Percentiles rank a stretch among this genome's conserved stretches.
These are phyloP conservation scores for Pseudotriccus pelzelni DNA, from an alignment of 2,797 vertebrate species.

Conservation along the genomic window DNA sequence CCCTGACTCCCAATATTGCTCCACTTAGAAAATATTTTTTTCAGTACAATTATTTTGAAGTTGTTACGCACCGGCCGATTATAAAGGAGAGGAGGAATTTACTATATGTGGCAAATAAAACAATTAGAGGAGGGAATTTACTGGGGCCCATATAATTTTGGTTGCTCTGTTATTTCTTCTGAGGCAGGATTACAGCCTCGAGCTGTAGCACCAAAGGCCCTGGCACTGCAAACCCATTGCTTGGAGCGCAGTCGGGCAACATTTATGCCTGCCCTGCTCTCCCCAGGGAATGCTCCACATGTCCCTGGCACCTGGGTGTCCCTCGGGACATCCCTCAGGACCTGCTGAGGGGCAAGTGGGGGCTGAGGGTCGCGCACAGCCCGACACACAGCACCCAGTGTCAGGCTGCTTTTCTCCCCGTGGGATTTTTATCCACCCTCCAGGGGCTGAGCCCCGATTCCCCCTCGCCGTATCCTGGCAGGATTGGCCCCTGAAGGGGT, in stretches of 20 bases:
- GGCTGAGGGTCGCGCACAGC: not conserved
- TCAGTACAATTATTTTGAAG: not conserved
- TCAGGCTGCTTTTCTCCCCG: rapidly evolving
- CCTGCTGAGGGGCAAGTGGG: rapidly evolving
- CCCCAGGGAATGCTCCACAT: not conserved
- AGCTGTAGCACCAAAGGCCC: not conserved
- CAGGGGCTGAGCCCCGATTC: not conserved
- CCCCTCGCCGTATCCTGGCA: rapidly evolving
- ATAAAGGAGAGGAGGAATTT: not conserved
- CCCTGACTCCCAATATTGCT: not conserved
- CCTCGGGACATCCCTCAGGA: rapidly evolving
- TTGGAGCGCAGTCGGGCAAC: rapidly evolving
- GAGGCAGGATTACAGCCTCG: not conserved
- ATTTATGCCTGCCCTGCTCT: not conserved
- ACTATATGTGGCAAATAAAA: not conserved
- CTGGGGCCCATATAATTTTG: not conserved
- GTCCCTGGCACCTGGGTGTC: rapidly evolving
- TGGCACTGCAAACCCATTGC: not conserved
- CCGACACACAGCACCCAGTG: rapidly evolving
- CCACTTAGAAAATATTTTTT: not conserved
- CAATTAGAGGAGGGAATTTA: not conserved
- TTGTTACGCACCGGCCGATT: not conserved
- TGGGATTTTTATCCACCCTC: not conserved
- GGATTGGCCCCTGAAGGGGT: not conserved
- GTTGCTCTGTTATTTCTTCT: not conserved